A percentile compares a stretch with the other conserved stretches of the same genome.
Conservation (phyloP, 2,113 vertebrate species). For the Noctilio leporinus region DNA sequence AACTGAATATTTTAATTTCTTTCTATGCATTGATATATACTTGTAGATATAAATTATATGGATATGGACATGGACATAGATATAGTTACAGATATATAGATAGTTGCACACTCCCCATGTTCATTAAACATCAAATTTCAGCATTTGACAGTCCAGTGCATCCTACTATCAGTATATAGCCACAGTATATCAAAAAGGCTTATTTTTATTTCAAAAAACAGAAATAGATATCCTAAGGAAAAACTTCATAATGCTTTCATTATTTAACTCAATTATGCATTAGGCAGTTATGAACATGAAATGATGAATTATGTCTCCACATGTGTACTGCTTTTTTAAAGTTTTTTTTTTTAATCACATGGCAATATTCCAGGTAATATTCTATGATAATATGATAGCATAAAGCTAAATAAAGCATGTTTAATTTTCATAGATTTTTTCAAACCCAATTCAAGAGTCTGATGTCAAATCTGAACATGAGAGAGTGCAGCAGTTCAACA, state of each 20-base stretch:
- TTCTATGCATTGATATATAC: background rate
- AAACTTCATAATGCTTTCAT: background rate
- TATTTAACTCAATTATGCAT: background rate
- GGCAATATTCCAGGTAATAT: background rate
- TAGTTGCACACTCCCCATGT: background rate
- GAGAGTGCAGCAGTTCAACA: fast-evolving
- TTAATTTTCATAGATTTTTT: background rate
- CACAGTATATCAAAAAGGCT: background rate
- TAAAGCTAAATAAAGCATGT: background rate
- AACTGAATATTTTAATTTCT: background rate
- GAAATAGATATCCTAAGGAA: background rate
- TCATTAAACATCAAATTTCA: background rate
- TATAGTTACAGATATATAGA: background rate
- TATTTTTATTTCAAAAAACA: background rate
- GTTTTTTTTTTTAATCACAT: background rate
- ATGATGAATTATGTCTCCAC: background rate
- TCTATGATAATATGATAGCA: background rate
- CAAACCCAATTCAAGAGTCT: background rate
- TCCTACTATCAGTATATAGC: background rate
- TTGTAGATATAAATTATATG: background rate
- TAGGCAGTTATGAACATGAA: background rate
- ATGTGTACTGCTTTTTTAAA: background rate
- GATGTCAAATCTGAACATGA: background rate
- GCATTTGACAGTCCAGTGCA: background rate
- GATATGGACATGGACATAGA: background rate